Evolutionary conservation across 2,888 invertebrate genomes (phyloP), one percentile per base, ranked within the genome.

Genomic region (Phalera bucephala): DNA sequence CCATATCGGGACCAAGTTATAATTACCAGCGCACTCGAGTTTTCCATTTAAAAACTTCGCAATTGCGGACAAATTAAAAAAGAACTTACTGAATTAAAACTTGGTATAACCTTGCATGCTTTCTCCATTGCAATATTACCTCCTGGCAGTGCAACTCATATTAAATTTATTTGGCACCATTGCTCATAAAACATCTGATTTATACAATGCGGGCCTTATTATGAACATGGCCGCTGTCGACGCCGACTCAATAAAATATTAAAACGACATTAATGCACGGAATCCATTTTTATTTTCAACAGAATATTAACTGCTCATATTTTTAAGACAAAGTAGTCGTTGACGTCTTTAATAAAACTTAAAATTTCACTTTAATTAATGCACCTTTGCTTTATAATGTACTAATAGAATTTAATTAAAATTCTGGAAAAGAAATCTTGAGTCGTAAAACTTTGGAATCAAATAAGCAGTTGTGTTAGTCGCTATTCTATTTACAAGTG

Each of bases 131-230:
- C 47, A 21, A 35, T 42, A 36, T 40, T 40, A 48, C 37, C 23
- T 40, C 33, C 20, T 45, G 53, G 65, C 37, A 37, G 44, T 52
- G 42, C 41, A 41, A 47, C 45, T 47, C 51, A 43, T 44, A 28
- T 53, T 45, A 63, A 72, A 82, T 83, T 81, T 78, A 83, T 83
- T 77, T 74, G 72, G 59, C 80, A 71, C 64, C 64, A 53, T 59
- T 56, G 66, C 56, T 64, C 77, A 72, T 84, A 84, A 85, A 84
- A 58, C 64, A 72, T 54, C 57, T 72, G 73, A 83, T 80, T 82
- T 80, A 83, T 78, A 64, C 56, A 63, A 54, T 62, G 61, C 57
- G 54, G 64, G 59, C 52, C 72, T 75, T 77, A 76, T 78, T 76
- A 79, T 69, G 69, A 72, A 69, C 65, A 63, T 62, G 69, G 62